These are phyloP conservation scores for Polypedilum pembai DNA, from an alignment of 1,140 invertebrate species.

Conservation along the genomic window DNA sequence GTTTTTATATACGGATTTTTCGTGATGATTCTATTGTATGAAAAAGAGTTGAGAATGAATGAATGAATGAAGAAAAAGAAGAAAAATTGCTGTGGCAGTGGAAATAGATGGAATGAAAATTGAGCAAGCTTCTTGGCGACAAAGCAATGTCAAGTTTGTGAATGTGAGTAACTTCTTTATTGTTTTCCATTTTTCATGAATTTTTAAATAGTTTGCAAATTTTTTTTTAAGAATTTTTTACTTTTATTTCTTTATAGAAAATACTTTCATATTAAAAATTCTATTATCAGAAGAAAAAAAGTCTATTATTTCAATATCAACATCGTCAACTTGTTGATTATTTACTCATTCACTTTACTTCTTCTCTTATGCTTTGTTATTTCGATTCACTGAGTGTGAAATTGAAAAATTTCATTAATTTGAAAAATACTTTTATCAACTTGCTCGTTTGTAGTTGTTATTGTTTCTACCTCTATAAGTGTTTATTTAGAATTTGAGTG, in stretches of 20 bases:
- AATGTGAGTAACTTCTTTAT: background rate
- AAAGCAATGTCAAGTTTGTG: conserved; percentile 2
- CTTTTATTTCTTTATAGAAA: no score
- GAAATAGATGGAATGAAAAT: background rate
- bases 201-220: no score
- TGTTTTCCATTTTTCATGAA: no score
- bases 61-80: background rate
- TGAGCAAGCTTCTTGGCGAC: background rate
- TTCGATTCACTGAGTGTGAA: background rate
- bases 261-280: no score
- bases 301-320: no score
- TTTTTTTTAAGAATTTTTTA: no score
- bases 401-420: conserved; percentile 4
- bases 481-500: no score
- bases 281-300: no score
- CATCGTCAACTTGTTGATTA: no score
- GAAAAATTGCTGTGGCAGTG: background rate
- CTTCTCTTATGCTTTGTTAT: background rate
- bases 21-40: background rate
- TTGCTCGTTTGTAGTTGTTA: no score
- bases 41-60: background rate
- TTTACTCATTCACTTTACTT: no score
- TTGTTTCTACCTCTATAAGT: no score
- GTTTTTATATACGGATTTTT: background rate
- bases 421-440: background rate